Evolutionary conservation across 1,140 invertebrate genomes (phyloP).

Genomic region (Stegodyphus mimosarum): DNA sequence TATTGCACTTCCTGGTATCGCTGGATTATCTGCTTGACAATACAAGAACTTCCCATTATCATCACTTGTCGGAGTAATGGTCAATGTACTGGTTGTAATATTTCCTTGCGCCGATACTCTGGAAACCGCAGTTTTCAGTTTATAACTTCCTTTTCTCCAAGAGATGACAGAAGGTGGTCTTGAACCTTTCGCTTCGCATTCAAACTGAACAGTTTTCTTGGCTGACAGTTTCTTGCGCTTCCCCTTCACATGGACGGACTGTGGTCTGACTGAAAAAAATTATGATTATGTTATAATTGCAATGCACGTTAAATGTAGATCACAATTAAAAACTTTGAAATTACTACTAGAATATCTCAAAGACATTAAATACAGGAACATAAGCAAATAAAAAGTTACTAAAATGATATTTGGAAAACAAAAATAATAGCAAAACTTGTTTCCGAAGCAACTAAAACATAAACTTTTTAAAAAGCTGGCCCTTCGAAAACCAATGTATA

Average conservation of each 20-base stretch:
- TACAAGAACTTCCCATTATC: conserved; percentile 84
- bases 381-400: too few species aligned
- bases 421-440: too few species aligned
- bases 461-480: too few species aligned
- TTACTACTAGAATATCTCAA: background rate
- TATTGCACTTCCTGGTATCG: conserved; percentile 72
- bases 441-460: too few species aligned
- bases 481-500: too few species aligned
- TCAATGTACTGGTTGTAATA: conserved; percentile 55
- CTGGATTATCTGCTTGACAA: conserved; percentile 84
- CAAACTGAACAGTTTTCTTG: conserved; percentile 81
- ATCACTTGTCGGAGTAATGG: conserved; percentile 74
- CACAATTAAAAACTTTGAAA: background rate
- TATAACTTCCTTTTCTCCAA: conserved; percentile 74
- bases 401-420: too few species aligned
- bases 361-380: too few species aligned
- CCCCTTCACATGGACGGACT: conserved; percentile 82
- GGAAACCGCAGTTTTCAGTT: conserved; percentile 46
- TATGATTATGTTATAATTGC: background rate
- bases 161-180: conserved; percentile 85
- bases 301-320: background rate
- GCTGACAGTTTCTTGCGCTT: conserved; percentile 84
- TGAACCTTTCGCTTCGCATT: conserved; percentile 86
- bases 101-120: conserved; percentile 59
- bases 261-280: conserved; percentile 77